A percentile compares a stretch with the other conserved stretches of the same genome.
Evolutionary conservation across 2,113 vertebrate genomes (phyloP).

Genomic region (Monopterus albus): DNA sequence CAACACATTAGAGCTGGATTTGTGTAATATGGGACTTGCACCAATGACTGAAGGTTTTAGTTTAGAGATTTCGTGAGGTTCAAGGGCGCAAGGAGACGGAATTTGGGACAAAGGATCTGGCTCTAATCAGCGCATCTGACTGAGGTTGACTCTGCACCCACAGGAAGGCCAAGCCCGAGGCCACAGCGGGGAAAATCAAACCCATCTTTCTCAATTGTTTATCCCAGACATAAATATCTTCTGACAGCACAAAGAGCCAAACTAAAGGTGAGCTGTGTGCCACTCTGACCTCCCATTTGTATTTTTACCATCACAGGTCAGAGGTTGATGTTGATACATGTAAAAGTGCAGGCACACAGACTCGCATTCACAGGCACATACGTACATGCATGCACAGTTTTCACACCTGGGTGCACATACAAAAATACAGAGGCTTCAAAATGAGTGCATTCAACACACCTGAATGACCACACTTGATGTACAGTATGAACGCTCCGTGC

Average conservation of each 20-base stretch:
- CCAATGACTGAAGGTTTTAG: conserved; percentile 50
- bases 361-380: too few species aligned
- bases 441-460: background rate
- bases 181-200: conserved; percentile 62
- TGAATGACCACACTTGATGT: background rate
- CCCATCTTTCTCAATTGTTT: conserved; percentile 70
- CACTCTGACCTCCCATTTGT: conserved; percentile 49
- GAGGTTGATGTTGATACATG: conserved; percentile 16
- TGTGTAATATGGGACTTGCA: conserved; percentile 49
- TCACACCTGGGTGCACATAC: conserved; percentile 6
- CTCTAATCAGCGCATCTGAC: conserved; percentile 71
- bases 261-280: conserved; percentile 41
- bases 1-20: conserved; percentile 46
- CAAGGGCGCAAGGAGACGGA: conserved; percentile 51
- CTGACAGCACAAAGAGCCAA: conserved; percentile 39
- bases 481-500: background rate
- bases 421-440: background rate
- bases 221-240: conserved; percentile 70
- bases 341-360: background rate
- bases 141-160: conserved; percentile 65
- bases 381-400: background rate
- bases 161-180: conserved; percentile 67
- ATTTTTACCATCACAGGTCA: conserved; percentile 14
- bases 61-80: conserved; percentile 65
- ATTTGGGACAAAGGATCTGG: conserved; percentile 71